Base-by-base conservation (phyloP, 1,140 invertebrate genomes). In the Radopholus similis region DNA sequence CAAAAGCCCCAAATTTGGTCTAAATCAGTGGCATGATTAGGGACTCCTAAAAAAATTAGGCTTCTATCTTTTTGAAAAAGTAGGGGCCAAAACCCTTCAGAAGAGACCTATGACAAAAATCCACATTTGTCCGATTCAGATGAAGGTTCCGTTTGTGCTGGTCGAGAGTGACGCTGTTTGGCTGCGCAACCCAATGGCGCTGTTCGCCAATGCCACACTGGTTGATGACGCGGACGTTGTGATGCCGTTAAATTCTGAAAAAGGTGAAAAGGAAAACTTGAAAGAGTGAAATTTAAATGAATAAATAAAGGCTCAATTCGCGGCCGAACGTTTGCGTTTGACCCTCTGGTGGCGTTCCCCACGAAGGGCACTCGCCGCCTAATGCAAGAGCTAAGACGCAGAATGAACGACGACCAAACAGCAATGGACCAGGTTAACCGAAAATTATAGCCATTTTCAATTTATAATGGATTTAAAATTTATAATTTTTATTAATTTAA, bases 141-240 rank as follows among this genome's bases (percentile, higher is more conserved):
- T n/a, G n/a, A n/a, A n/a, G 26, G 44, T 78, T 21, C 64, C 73
- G 0, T 73, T 73, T 37, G 72, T 78, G 0, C 37, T 78, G 1
- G 64, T 80, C 23, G 77, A 78, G 63, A 72, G 76, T 13, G 77
- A 78, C 58, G 76, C 77, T 2, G 56, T 78, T 9, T 78, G 77
- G 77, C 54, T 80, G 11, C 58, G 54, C 28, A 69, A 80, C 49
- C 77, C 77, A 1, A 28, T 73, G 6, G 38, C 67, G 0, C 35
- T 49, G 51, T 65, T 65, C 64, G 3, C 53, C 0, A 75, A 77
- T 32, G 23, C 26, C 11, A 64, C 60, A 54, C 2, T 47, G 1
- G 40, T 77, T n/a, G 75, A 77, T 18, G 75, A 77, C 53, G 76
- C 64, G 11, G 75, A 77, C 47, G 66, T 77, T 8, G 53, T 77